Conservation (phyloP, 2,113 vertebrate species). For the Nannospalax galili region DNA sequence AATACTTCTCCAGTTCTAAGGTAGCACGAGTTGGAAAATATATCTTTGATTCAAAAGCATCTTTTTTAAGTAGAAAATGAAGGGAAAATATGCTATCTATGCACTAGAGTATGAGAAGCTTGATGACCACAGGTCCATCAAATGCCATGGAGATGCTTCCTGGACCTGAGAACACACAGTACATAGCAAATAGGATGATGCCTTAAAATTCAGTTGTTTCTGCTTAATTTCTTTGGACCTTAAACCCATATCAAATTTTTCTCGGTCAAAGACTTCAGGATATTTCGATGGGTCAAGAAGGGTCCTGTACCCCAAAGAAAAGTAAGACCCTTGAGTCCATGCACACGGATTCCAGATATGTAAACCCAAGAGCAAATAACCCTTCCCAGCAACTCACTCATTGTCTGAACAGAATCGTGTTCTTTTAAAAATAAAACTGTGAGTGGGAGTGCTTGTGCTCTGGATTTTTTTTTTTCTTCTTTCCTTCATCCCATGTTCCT, state of each 20-base stretch:
- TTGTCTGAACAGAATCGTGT: slow-evolving; percentile 79
- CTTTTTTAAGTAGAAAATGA: slow-evolving; percentile 6
- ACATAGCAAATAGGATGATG: neutral
- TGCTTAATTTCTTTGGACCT: slow-evolving; percentile 62
- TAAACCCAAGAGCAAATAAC: slow-evolving; percentile 66
- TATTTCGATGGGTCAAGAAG: neutral
- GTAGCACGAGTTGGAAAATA: neutral
- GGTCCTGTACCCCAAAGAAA: neutral
- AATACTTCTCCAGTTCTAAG: slow-evolving; percentile 5
- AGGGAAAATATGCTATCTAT: neutral
- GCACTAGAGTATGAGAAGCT: neutral
- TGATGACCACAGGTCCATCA: slow-evolving; percentile 18
- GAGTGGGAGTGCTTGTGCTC: slow-evolving; percentile 75
- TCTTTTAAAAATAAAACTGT: slow-evolving; percentile 79
- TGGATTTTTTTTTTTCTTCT: slow-evolving; percentile 67
- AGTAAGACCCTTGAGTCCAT: neutral
- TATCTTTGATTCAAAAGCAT: neutral
- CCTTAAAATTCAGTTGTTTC: slow-evolving; percentile 36
- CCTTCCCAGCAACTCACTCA: slow-evolving; percentile 72
- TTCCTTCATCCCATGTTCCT: slow-evolving; percentile 78
- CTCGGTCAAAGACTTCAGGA: neutral
- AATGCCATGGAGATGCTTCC: slow-evolving; percentile 29
- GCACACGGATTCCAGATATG: slow-evolving; percentile 25
- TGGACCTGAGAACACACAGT: slow-evolving; percentile 17
- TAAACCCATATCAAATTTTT: slow-evolving; percentile 36